Base-by-base conservation (phyloP, 2,113 vertebrate species). In the Nansenia antarctica region DNA sequence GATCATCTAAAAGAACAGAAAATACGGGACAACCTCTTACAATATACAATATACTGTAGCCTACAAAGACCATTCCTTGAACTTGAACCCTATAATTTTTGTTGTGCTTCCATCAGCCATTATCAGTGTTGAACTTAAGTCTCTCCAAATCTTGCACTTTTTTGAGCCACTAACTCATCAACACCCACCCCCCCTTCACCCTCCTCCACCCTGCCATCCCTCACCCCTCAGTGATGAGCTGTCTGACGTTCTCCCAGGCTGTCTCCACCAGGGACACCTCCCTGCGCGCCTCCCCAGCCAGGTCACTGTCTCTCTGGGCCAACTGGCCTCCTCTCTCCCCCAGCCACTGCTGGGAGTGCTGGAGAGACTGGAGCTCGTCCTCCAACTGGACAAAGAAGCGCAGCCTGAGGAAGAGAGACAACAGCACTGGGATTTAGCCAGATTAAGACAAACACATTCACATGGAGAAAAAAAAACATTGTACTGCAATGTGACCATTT, bases 281-380 rank as follows among this genome's bases (percentile, higher is more conserved):
- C 80, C 87, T 91, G 30, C 94, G 91, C 3, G 92, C 92, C 73
- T 95, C 94, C 70, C 85, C 86, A 29, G 93, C 93, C 81, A 92
- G 90, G 55, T 92, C 89, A 15, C 82, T 79, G 83, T 98, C 96
- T 89, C 93, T 95, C 71, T 92, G 91, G 60, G 93, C 93, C 79
- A 99, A 93, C 90, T 96, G 96, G 70, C 93, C 93, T 31, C 94
- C 95, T 88, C 94, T 95, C 78, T 96, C 95, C 85, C 92, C 93
- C 29, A 99, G 79, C 97, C 97, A 98, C 59, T 89, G 90, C n/a
- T 95, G 91, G 76, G 96, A 95, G 69, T 98, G 95, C 70, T 97
- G 94, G 30, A 96, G 90, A 72, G 95, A 95, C 85, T 93, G 93
- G 3, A 99, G 5, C 74, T 99, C 96, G 74, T 98, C 95, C 82